phyloP scores from a whole-genome alignment of 2,113 vertebrate species.

The Clarias gariepinus region DNA sequence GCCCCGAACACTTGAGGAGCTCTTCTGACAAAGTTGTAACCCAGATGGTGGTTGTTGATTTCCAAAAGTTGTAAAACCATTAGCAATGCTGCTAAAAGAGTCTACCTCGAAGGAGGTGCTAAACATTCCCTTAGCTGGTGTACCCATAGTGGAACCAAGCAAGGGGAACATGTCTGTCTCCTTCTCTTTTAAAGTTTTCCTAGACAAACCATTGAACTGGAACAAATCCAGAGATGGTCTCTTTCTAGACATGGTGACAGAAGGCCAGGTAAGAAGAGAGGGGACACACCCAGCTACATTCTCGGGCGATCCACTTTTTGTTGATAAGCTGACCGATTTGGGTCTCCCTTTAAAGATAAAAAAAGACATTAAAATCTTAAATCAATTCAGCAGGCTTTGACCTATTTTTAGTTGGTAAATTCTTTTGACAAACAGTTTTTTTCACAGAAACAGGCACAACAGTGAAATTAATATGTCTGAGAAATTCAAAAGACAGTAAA shows the following conservation, averaged over 20 bases:
- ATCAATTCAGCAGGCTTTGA: neutral
- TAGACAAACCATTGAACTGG: conserved; percentile 84
- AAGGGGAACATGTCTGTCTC: conserved; percentile 80
- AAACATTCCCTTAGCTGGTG: conserved; percentile 78
- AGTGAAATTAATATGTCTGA: conserved; percentile 51
- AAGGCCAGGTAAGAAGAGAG: conserved; percentile 81
- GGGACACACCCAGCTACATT: conserved; percentile 70
- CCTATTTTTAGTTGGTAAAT: conserved; percentile 33
- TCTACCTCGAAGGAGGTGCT: conserved; percentile 89
- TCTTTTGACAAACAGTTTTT: conserved; percentile 2
- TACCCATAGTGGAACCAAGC: conserved; percentile 67
- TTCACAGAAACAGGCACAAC: conserved; percentile 25
- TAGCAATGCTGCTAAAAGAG: conserved; percentile 94
- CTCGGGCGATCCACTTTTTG: conserved; percentile 66
- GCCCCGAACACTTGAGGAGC: conserved; percentile 70
- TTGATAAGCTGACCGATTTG: conserved; percentile 73
- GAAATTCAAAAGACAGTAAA: conserved; percentile 36
- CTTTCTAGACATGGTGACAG: conserved; percentile 76
- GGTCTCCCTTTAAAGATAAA: conserved; percentile 76
- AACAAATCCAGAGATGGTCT: conserved; percentile 84
- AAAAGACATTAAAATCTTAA: neutral
- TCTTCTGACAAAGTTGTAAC: conserved; percentile 46
- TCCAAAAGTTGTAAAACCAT: conserved; percentile 83
- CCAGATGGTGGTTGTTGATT: conserved; percentile 53
- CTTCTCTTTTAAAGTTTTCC: conserved; percentile 78